Conservation (phyloP, 2,888 invertebrate species). For the Petrophora chlorosata region DNA sequence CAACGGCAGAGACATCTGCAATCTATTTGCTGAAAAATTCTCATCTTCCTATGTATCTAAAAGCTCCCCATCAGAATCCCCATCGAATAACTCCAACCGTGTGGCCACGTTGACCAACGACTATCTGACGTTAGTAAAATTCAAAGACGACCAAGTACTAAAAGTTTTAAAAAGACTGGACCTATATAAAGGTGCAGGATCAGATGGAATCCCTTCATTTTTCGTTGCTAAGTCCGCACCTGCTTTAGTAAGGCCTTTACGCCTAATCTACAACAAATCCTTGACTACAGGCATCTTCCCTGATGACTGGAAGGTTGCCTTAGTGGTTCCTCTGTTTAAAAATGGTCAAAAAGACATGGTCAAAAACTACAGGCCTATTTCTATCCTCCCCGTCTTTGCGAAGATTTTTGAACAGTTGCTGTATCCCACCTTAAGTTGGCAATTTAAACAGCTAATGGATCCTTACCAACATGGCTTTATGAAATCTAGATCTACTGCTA, state of each 20-base stretch:
- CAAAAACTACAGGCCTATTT: not conserved
- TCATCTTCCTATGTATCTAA: not conserved
- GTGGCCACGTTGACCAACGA: too few relatives aligned
- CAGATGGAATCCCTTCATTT: not conserved
- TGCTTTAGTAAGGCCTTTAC: not conserved
- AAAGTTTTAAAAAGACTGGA: constrained; percentile 22
- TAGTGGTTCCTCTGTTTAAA: not conserved
- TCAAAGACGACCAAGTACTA: constrained; percentile 6
- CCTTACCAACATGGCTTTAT: constrained; percentile 31
- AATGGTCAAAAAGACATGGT: not conserved
- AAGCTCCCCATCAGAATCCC: too few relatives aligned
- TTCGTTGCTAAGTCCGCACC: not conserved
- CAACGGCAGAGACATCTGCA: not conserved
- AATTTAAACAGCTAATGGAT: constrained; percentile 14
- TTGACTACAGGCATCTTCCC: not conserved
- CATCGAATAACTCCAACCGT: too few relatives aligned
- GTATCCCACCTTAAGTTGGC: constrained; percentile 13
- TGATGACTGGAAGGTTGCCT: not conserved
- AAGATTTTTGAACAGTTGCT: constrained; percentile 4
- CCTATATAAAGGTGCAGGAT: constrained; percentile 18
- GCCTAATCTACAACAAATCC: not conserved
- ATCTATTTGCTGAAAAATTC: not conserved
- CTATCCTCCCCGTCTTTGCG: not conserved
- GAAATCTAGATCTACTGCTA: not conserved
- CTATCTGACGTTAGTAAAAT: not conserved